A percentile compares a stretch with the other conserved stretches of the same genome.
Evolutionary conservation across 2,113 vertebrate genomes (phyloP).

Genomic region (Silurus meridionalis): DNA sequence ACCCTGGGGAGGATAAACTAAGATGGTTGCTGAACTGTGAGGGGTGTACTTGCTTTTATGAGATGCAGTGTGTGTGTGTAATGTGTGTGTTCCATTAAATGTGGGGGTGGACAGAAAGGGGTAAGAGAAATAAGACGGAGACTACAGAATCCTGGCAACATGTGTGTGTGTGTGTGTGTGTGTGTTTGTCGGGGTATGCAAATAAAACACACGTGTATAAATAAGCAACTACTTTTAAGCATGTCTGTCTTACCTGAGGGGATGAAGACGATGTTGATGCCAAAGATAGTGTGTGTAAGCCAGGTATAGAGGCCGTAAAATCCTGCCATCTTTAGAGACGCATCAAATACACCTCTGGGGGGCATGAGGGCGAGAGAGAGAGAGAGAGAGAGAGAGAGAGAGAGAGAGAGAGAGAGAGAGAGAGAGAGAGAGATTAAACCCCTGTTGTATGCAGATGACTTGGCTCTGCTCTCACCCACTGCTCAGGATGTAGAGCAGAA

Average conservation of each 20-base stretch:
- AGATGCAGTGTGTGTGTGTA: neutral
- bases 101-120: neutral
- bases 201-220: constrained; percentile 3
- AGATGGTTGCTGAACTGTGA: no score
- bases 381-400: neutral
- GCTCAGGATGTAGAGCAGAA: no score
- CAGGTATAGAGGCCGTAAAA: constrained; percentile 99
- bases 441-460: no score
- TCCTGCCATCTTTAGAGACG: constrained; percentile 97
- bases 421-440: neutral
- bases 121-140: neutral
- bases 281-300: constrained; percentile 98
- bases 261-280: constrained; percentile 98
- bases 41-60: no score
- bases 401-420: neutral
- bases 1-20: no score
- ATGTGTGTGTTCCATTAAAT: neutral
- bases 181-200: neutral
- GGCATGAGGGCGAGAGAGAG: neutral
- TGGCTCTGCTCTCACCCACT: no score
- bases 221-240: neutral
- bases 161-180: neutral
- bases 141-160: neutral
- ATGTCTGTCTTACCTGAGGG: constrained; percentile 85
- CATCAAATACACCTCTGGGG: constrained; percentile 94